Base-by-base conservation (phyloP, 2,888 invertebrate species). In the Scaptomyza flava region DNA sequence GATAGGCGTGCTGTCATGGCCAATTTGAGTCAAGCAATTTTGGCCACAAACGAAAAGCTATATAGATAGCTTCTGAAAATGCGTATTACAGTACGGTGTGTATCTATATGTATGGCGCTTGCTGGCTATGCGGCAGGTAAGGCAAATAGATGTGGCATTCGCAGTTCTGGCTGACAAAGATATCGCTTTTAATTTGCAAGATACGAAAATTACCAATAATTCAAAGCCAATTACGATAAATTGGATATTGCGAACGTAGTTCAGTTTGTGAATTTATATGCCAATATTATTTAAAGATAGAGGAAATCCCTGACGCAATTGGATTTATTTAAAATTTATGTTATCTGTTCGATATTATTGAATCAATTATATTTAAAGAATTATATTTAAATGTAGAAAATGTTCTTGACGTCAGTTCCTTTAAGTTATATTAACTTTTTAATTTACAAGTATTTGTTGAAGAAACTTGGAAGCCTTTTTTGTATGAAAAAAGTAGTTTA, bases 11-110 rank as follows among this genome's bases (percentile, higher is more conserved):
- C 33, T 62, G 70, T 54, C 65, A 57, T 68, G 74, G 65, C 79
- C 81, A 82, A 81, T 81, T 82, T 69, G 50, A 60, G 62, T 48
- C 65, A 59, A 68, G 65, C 73, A 75, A 80, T 81, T 78, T 81
- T 34, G 54, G 42, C 52, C 68, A 17, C 41, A 41, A 41, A 41
- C 41, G 68, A 50, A 75, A 54, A 62, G 72, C 71, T 42, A 53
- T 67, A 66, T 58, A 79, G 70, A 79, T 81, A 77, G 72, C 72
- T 74, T 23, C 48, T 7, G 66, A 31, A 73, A 61, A 62, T 71
- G 66, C 69, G 66, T 46, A 45, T 57, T 20, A 36, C 20, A n/a
- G 34, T n/a, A 36, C 36, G 34, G 36, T 43, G 12, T 53, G 17
- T 52, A 56, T 47, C 59, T 48, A 45, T 70, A 64, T 1, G 17